Conservation (phyloP, 1,140 invertebrate species). For the Diprion similis region DNA sequence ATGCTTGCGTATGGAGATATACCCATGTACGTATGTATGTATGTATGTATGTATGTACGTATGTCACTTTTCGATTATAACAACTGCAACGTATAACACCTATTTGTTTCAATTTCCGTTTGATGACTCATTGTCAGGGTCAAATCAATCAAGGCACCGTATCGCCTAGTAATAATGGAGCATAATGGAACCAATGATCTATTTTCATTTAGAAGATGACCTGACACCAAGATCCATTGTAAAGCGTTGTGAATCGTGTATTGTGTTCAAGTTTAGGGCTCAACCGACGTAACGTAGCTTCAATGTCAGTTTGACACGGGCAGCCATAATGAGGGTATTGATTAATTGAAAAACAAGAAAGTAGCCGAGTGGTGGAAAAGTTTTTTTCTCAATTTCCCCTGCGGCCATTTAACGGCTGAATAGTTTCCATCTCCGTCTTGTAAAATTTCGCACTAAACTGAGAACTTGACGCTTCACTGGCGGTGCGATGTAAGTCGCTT, state of each 20-base stretch:
- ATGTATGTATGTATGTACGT: not conserved
- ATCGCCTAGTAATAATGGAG: not conserved
- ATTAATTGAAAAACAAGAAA: too few species aligned
- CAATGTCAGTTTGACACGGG: too few species aligned
- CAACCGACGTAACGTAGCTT: too few species aligned
- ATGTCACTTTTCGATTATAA: not conserved
- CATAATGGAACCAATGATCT: slow-evolving; percentile 1
- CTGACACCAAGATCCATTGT: not conserved
- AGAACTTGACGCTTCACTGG: too few species aligned
- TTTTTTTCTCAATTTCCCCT: too few species aligned
- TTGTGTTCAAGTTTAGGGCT: not conserved
- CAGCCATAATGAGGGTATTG: too few species aligned
- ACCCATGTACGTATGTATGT: not conserved
- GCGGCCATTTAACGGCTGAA: too few species aligned
- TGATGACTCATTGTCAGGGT: slow-evolving; percentile 3
- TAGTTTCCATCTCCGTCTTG: too few species aligned
- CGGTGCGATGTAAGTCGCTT: too few species aligned
- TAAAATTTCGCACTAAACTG: too few species aligned
- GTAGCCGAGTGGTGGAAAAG: too few species aligned
- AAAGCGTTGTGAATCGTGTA: not conserved
- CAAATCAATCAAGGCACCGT: not conserved
- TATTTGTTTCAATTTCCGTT: not conserved
- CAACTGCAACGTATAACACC: not conserved
- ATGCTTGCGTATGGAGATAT: too few species aligned
- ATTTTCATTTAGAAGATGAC: not conserved